These are phyloP conservation scores for Oconnorella tubifera DNA, from an alignment of 2,888 invertebrate genomes.

Conservation along the genomic window DNA sequence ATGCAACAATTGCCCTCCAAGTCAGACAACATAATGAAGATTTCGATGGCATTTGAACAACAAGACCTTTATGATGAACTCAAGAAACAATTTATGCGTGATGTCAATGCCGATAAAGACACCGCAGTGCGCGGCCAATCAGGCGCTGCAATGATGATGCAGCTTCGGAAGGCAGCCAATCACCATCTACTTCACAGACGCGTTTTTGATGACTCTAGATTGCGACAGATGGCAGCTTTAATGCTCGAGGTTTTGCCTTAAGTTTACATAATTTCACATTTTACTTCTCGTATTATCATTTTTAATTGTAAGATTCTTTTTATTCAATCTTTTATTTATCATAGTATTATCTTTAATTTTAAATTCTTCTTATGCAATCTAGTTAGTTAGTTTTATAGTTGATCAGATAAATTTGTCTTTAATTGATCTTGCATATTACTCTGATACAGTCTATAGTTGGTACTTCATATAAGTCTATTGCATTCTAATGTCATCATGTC, in stretches of 20 bases:
- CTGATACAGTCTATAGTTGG: too few relatives aligned
- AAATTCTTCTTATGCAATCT: too few relatives aligned
- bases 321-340: too few relatives aligned
- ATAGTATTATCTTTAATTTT: too few relatives aligned
- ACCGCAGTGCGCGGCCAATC: conserved; percentile 10
- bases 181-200: conserved; percentile 81
- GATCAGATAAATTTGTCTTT: too few relatives aligned
- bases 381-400: too few relatives aligned
- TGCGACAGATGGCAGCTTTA: conserved; percentile 66
- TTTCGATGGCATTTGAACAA: conserved; percentile 71
- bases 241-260: conserved; percentile 45
- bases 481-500: too few relatives aligned
- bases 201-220: conserved; percentile 64
- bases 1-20: conserved; percentile 75
- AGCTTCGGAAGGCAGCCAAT: conserved; percentile 87
- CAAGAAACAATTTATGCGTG: conserved; percentile 53
- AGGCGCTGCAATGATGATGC: conserved; percentile 63
- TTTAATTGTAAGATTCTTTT: too few relatives aligned
- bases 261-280: background rate
- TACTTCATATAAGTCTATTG: too few relatives aligned
- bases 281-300: too few relatives aligned
- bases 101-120: conserved; percentile 11
- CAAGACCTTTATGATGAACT: conserved; percentile 71
- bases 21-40: conserved; percentile 67
- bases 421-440: too few relatives aligned